These are phyloP conservation scores for Acanthis flammea DNA, from an alignment of 2,797 vertebrate genomes.

Conservation along the genomic window DNA sequence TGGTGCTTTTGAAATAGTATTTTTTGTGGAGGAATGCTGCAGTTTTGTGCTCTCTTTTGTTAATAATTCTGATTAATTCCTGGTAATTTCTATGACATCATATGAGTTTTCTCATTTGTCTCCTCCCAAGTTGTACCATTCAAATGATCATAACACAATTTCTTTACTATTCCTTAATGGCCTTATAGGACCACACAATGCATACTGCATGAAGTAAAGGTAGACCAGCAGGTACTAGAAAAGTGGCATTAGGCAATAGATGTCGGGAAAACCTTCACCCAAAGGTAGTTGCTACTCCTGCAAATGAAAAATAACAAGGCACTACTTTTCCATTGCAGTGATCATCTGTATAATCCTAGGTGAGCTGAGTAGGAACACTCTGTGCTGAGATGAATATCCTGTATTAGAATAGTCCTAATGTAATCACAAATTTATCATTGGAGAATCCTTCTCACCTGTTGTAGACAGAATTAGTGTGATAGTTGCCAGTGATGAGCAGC, in stretches of 20 bases:
- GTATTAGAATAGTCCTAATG: not conserved
- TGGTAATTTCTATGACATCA: not conserved
- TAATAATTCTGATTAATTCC: not conserved
- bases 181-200: not conserved
- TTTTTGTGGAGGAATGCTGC: not conserved
- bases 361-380: not conserved
- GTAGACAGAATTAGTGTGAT: not conserved
- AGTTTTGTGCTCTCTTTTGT: not conserved
- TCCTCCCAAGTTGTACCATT: not conserved
- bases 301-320: not conserved
- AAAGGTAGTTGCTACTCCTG: not conserved
- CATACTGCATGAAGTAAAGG: not conserved
- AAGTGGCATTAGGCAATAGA: not conserved
- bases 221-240: not conserved
- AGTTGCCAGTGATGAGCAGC: not conserved
- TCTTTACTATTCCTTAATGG: not conserved
- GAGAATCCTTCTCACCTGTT: not conserved
- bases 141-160: not conserved
- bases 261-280: not conserved
- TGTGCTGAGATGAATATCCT: not conserved
- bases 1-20: not conserved
- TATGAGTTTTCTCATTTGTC: not conserved
- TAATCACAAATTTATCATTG: not conserved
- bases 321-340: not conserved
- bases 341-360: not conserved